phyloP scores from a whole-genome alignment of 2,113 vertebrate species.

The Charina bottae region DNA sequence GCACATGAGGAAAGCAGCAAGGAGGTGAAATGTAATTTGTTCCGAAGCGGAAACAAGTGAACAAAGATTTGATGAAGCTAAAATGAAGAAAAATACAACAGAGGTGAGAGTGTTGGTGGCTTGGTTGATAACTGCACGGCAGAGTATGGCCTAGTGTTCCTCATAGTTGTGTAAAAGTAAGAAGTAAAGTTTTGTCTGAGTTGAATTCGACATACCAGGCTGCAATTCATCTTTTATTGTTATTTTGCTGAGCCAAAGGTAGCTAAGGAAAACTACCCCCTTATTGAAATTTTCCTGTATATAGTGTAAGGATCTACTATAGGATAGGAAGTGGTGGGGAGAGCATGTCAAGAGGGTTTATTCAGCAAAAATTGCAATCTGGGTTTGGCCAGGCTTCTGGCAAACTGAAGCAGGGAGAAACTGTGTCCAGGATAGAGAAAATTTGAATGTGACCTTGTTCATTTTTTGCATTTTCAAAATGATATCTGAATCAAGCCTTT shows the following conservation, averaged over 20 bases:
- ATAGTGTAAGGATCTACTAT: neutral
- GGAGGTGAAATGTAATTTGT: conserved; percentile 66
- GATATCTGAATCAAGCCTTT: too few species aligned
- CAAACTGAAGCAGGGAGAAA: too few species aligned
- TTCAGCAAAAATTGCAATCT: too few species aligned
- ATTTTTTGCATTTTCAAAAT: too few species aligned
- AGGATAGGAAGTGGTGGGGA: neutral
- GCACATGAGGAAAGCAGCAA: conserved; percentile 48
- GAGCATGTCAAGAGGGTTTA: too few species aligned
- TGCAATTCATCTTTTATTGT: neutral
- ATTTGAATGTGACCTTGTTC: too few species aligned
- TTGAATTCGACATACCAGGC: neutral
- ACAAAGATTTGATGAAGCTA: conserved; percentile 59
- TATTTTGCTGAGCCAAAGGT: neutral
- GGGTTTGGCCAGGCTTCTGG: too few species aligned
- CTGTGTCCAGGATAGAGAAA: too few species aligned
- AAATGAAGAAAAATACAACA: conserved; percentile 38
- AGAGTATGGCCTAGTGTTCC: neutral
- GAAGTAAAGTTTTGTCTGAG: neutral
- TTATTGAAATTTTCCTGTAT: neutral
- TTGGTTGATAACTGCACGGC: conserved; percentile 32
- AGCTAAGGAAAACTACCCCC: neutral
- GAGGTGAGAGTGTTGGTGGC: neutral
- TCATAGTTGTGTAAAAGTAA: neutral
- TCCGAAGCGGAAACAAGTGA: conserved; percentile 61